phyloP scores from a whole-genome alignment of 2,113 vertebrate genomes.

The Actenoides lindsayi region DNA sequence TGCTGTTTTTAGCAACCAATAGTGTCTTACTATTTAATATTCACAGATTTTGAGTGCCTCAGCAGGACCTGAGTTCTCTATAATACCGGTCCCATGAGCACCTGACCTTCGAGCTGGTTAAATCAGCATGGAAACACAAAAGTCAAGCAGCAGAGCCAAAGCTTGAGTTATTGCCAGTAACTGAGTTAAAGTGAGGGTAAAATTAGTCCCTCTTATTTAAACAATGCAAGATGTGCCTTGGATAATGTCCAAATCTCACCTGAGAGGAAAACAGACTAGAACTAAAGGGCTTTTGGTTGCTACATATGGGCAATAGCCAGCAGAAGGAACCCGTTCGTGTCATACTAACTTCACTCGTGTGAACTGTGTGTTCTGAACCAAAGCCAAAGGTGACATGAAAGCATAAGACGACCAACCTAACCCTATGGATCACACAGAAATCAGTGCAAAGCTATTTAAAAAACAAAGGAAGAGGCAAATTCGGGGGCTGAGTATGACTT shows the following conservation, averaged over 20 bases:
- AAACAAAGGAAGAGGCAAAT: background rate
- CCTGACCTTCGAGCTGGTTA: background rate
- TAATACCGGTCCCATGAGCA: background rate
- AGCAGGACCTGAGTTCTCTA: background rate
- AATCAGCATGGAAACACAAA: background rate
- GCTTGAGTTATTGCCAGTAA: background rate
- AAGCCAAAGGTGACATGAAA: background rate
- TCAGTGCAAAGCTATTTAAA: background rate
- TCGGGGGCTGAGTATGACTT: background rate
- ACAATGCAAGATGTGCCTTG: background rate
- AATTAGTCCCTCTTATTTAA: background rate
- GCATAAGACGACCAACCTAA: background rate
- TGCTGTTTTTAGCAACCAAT: background rate
- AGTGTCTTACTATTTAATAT: background rate
- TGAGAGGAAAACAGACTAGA: background rate
- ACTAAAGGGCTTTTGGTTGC: background rate
- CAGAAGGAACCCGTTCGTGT: background rate
- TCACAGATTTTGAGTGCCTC: background rate
- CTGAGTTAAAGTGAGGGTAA: background rate
- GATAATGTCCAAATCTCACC: background rate
- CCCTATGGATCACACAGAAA: background rate
- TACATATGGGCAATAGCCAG: background rate
- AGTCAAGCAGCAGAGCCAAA: background rate
- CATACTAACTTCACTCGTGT: background rate
- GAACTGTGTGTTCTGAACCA: background rate